Evolutionary conservation across 1,140 invertebrate species (phyloP), one percentile per base, ranked within the genome.

Genomic region (Proctacanthus coquilletti): DNA sequence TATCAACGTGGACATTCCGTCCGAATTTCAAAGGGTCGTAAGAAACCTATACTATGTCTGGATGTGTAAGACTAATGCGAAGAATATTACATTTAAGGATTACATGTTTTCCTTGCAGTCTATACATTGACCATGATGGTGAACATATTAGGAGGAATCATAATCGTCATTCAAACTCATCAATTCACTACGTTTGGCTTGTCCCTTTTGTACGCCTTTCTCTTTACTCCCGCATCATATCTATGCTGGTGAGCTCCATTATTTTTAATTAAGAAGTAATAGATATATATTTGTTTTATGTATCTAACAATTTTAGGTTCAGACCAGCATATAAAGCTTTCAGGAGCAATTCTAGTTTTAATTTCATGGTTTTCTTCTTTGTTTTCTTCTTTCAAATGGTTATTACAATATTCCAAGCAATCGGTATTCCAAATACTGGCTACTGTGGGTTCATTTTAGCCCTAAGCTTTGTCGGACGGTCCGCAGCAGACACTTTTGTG

Each of bases 301-400:
- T 23, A 23, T 30, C n/a, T 40, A 13, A 34, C 21, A 11, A 20
- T 13, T 19, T 13, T 38, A 60, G 57, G 57, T 77, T 75, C 53
- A 64, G 73, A 41, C 74, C 74, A 6, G 71, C 74, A 36, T 76
- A 75, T 52, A 77, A 77, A 62, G 74, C 74, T 21, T 82, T 70
- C 64, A 79, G 88, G 46, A 87, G 80, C 53, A 95, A 99, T 65
- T 96, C 89, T 51, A 98, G 93, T 2, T 94, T 98, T 69, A 98
- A 97, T 65, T 99, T 98, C 61, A 98, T 98, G 87, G 84, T 98
- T 18, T 99, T 97, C 69, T 99, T 99, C 73, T 95, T 98, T 56
- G 82, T 98, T 44, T 97, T 97, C 64, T 93, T 96, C 68, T 91
- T 95, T 66, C 95, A 99, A 80, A 81, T 92, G 49, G 69, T 94